Conservation (phyloP, 2,888 invertebrate genomes). For the Barypeithes pellucidus region DNA sequence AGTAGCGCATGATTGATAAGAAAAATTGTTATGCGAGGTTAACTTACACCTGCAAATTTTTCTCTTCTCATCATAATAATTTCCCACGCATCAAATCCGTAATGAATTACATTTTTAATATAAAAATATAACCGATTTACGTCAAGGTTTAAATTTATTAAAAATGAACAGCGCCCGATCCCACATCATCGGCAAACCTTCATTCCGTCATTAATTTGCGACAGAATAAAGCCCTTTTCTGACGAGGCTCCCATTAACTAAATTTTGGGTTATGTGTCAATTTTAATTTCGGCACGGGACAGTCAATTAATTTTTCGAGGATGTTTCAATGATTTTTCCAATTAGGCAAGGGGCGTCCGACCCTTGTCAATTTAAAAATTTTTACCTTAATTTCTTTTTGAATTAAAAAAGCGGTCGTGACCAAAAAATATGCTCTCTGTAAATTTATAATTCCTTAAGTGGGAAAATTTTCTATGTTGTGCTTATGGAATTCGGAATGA, state of each 20-base stretch:
- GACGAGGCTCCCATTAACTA: conserved; percentile 19
- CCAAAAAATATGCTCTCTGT: neutral
- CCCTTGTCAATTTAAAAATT: conserved; percentile 9
- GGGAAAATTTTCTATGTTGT: no score
- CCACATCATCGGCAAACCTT: conserved; percentile 20
- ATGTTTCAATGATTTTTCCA: conserved; percentile 16
- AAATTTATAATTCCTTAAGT: neutral
- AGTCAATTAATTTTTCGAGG: conserved; percentile 16
- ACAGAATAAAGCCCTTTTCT: conserved; percentile 14
- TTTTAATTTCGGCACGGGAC: conserved; percentile 12
- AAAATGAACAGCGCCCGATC: conserved; percentile 7
- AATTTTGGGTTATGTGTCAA: conserved; percentile 31
- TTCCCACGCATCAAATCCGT: no score
- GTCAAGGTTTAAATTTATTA: conserved; percentile 3
- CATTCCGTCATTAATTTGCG: conserved; percentile 26
- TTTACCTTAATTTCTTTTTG: neutral
- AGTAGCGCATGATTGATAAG: no score
- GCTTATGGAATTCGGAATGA: no score
- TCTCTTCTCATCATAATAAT: no score
- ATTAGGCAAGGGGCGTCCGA: neutral
- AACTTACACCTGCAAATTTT: no score
- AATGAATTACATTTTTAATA: neutral
- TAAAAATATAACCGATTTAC: neutral
- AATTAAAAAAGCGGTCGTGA: neutral
- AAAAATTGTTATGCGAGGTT: no score